A percentile compares a stretch with the other conserved stretches of the same genome.
phyloP scores from a whole-genome alignment of 2,797 vertebrate genomes.

The Anableps anableps region DNA sequence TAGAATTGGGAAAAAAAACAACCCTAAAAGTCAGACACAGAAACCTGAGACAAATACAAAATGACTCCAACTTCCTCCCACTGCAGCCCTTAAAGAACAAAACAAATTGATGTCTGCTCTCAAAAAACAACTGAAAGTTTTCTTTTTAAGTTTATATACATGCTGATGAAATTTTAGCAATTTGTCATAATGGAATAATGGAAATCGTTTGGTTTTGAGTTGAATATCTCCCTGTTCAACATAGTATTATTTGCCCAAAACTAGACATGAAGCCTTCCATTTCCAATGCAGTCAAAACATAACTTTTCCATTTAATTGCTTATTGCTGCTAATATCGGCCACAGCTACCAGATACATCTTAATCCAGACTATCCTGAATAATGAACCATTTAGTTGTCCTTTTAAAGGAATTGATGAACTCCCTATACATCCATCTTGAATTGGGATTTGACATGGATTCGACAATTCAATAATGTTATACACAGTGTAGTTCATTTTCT shows the following conservation, averaged over 20 bases:
- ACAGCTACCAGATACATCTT: not conserved
- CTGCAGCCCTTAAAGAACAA: not conserved
- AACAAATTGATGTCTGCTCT: constrained; percentile 2
- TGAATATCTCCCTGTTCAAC: not conserved
- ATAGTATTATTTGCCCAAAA: not conserved
- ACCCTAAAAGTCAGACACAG: not conserved
- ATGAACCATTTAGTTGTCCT: not conserved
- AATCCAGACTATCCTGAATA: not conserved
- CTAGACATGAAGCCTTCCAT: not conserved
- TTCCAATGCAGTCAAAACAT: too few species aligned
- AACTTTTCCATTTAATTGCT: not conserved
- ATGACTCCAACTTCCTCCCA: not conserved
- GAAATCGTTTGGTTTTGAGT: not conserved
- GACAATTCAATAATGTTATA: too few species aligned
- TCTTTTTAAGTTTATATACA: not conserved
- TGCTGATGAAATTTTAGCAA: not conserved
- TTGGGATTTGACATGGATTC: too few species aligned
- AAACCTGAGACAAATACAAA: constrained; percentile 12
- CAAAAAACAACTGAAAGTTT: not conserved
- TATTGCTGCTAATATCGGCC: not conserved
- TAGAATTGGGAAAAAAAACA: constrained; percentile 5
- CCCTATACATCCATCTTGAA: not conserved
- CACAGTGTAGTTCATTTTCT: not conserved
- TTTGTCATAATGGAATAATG: not conserved
- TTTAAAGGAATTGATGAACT: not conserved